Conservation (phyloP, 2,888 invertebrate species). For the Pinctada fucata region DNA sequence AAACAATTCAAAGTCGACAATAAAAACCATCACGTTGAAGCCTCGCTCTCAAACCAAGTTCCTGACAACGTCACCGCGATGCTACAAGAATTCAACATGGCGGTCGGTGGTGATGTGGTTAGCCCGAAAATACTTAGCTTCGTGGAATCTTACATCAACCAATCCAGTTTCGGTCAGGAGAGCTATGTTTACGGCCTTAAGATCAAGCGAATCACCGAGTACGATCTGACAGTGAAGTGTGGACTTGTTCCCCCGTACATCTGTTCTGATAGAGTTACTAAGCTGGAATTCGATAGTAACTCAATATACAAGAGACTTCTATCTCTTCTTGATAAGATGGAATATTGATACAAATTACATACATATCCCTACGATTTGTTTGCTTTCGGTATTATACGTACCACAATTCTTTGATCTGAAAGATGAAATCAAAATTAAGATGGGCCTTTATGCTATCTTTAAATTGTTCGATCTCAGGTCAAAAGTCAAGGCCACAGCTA, state of each 20-base stretch:
- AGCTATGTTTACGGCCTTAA: constrained; percentile 13
- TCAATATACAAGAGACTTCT: too few relatives aligned
- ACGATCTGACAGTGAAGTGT: constrained; percentile 14
- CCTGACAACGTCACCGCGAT: background rate
- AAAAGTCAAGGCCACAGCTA: too few relatives aligned
- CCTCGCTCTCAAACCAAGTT: background rate
- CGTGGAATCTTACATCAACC: background rate
- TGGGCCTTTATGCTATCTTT: too few relatives aligned
- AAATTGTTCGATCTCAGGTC: too few relatives aligned
- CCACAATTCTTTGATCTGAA: too few relatives aligned
- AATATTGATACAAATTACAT: too few relatives aligned
- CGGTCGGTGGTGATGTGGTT: background rate
- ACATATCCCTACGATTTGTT: too few relatives aligned
- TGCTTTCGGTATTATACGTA: too few relatives aligned
- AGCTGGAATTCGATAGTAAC: background rate
- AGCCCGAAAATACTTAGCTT: background rate
- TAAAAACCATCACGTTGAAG: constrained; percentile 3
- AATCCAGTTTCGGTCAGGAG: background rate
- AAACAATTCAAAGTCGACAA: constrained; percentile 8
- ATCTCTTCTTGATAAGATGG: too few relatives aligned
- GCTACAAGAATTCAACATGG: background rate
- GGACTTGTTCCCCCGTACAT: background rate
- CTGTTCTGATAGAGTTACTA: background rate
- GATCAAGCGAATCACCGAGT: background rate
- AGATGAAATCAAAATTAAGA: too few relatives aligned